Base-by-base conservation (phyloP, 2,113 vertebrate genomes). In the Psittacus erithacus region DNA sequence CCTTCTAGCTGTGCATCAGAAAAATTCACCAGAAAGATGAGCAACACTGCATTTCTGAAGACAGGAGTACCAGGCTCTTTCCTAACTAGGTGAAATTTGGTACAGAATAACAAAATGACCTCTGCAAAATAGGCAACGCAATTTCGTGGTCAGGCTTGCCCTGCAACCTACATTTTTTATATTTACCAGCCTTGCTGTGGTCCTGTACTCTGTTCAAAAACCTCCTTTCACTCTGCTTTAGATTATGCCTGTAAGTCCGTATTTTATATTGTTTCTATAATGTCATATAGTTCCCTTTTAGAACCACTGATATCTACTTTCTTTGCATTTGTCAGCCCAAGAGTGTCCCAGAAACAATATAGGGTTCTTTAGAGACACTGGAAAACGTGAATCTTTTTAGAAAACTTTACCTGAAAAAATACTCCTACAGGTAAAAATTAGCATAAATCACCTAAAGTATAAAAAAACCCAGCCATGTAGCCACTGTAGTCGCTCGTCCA, bases 391-490 rank as follows among this genome's bases (percentile, higher is more conserved):
- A 29, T 10, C 28, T n/a, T 86, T 62, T 77, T 18, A 73, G 52
- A 90, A 90, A 90, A 78, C 2, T 29, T 67, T 25, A 38, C 31
- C 63, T 62, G 17, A 28, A 79, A 89, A 92, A 46, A 44, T 47
- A 16, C 3, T 14, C 12, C 31, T 62, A 38, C 13, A 7, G 67
- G 31, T 74, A 79, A 63, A 87, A 82, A 20, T 31, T 19, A 39
- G 23, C 8, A 13, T 38, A 90, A 83, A 22, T 55, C 39, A 28
- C 10, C 1, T 33, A 68, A 7, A 44, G 7, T 25, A 47, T 44
- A 35, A 47, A 68, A 4, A 4, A 3, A 6, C 7, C 7, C 0
- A 0, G 31, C 18, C 3, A 25, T 46, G 38, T 41, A 49, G 41
- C n/a, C 69, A 17, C 29, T 35, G 6, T 7, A 67, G 55, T 13